phyloP scores from a whole-genome alignment of 2,888 invertebrate species.

The Ormyrus labotus region DNA sequence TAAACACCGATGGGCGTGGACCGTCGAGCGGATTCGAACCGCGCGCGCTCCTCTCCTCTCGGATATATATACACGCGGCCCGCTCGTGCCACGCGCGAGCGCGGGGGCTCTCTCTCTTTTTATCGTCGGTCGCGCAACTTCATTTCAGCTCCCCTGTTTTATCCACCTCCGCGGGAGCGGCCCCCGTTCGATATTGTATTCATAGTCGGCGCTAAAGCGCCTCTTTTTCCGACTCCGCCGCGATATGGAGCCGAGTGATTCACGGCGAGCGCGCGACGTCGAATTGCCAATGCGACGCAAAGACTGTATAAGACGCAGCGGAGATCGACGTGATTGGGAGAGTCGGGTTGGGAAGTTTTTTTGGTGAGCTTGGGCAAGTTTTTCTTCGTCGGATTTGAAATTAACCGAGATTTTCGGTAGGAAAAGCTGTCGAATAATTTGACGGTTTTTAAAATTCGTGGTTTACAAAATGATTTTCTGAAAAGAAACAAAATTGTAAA shows the following conservation, averaged over 20 bases:
- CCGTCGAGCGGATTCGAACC: conserved; percentile 25
- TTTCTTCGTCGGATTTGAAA: too few relatives aligned
- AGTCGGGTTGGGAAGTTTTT: too few relatives aligned
- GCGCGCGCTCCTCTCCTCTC: conserved; percentile 21
- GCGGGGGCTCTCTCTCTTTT: conserved; percentile 57
- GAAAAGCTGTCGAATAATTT: too few relatives aligned
- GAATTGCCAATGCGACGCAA: conserved; percentile 11
- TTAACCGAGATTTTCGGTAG: too few relatives aligned
- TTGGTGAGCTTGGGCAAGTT: too few relatives aligned
- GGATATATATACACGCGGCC: conserved; percentile 24
- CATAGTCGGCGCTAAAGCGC: conserved; percentile 64
- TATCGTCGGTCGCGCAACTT: conserved; percentile 59
- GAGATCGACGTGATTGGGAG: too few relatives aligned
- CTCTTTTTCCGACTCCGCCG: conserved; percentile 37
- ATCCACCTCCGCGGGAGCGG: conserved; percentile 44
- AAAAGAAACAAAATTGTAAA: too few relatives aligned
- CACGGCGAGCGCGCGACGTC: not conserved
- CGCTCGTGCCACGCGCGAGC: conserved; percentile 47
- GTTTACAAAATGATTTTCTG: too few relatives aligned
- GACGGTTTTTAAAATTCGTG: too few relatives aligned
- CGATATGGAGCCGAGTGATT: not conserved
- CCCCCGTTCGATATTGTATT: conserved; percentile 68
- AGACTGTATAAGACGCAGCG: not conserved
- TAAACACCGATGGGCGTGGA: not conserved
- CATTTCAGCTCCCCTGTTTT: conserved; percentile 51